Evolutionary conservation across 2,113 vertebrate species (phyloP).

Genomic region (Psittacus erithacus): DNA sequence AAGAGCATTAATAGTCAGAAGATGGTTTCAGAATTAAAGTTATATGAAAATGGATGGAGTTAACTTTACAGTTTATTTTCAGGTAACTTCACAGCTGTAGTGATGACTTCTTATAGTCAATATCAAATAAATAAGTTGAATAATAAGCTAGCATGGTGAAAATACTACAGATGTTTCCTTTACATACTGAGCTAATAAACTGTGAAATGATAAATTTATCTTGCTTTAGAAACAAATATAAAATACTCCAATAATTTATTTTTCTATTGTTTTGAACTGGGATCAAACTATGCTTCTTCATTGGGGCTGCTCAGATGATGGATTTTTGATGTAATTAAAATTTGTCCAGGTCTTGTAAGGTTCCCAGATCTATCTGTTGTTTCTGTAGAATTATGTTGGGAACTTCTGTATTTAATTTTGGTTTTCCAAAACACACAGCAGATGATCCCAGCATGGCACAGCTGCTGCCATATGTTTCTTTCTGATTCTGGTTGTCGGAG

Average conservation of each 20-base stretch:
- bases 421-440: neutral
- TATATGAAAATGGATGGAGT: neutral
- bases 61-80: constrained; percentile 1
- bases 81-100: neutral
- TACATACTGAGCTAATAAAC: neutral
- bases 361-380: neutral
- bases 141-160: neutral
- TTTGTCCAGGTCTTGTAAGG: neutral
- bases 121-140: neutral
- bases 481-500: neutral
- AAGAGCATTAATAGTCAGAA: neutral
- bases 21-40: neutral
- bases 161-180: neutral
- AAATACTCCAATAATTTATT: neutral
- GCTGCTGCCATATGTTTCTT: neutral
- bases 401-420: neutral
- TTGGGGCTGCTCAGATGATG: neutral
- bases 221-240: neutral
- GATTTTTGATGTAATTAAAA: neutral
- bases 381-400: neutral
- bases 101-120: neutral
- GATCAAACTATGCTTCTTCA: neutral
- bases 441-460: neutral
- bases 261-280: neutral
- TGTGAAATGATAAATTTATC: neutral